Conservation (phyloP, 2,888 invertebrate species). For the Pyrocoelia pectoralis region DNA sequence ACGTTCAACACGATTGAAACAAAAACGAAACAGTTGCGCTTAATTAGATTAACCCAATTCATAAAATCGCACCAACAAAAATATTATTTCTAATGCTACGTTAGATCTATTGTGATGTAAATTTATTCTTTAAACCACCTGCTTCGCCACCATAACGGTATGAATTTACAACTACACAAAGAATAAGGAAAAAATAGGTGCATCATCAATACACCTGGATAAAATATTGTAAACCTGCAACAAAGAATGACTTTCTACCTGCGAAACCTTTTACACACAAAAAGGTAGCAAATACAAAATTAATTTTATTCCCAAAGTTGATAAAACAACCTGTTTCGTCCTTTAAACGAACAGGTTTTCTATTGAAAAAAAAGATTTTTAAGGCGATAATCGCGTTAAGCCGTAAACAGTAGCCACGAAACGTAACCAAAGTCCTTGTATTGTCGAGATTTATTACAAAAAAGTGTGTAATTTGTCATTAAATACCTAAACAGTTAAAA, state of each 20-base stretch:
- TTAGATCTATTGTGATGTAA: conserved; percentile 23
- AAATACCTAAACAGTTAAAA: neutral
- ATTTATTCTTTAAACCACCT: conserved; percentile 23
- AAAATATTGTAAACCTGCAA: conserved; percentile 17
- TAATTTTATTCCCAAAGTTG: conserved; percentile 19
- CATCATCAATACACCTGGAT: conserved; percentile 27
- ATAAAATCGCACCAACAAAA: neutral
- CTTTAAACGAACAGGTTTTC: conserved; percentile 18
- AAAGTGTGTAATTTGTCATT: conserved; percentile 1
- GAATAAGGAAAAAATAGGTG: conserved; percentile 20
- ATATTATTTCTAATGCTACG: conserved; percentile 7
- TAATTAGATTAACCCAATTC: neutral
- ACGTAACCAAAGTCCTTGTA: neutral
- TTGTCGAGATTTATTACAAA: neutral
- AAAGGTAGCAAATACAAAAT: conserved; percentile 22
- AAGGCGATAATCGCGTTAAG: conserved; percentile 1
- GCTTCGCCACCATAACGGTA: conserved; percentile 23
- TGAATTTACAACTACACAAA: conserved; percentile 27
- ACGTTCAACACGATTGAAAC: neutral
- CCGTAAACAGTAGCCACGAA: conserved; percentile 4
- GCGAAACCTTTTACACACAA: conserved; percentile 23
- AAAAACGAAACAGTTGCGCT: neutral
- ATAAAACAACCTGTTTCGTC: conserved; percentile 13
- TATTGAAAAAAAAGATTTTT: conserved; percentile 7
- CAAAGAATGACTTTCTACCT: conserved; percentile 26